Evolutionary conservation across 64 coral and sea anemone genomes (phyloP).

Genomic region (Montipora cactus): DNA sequence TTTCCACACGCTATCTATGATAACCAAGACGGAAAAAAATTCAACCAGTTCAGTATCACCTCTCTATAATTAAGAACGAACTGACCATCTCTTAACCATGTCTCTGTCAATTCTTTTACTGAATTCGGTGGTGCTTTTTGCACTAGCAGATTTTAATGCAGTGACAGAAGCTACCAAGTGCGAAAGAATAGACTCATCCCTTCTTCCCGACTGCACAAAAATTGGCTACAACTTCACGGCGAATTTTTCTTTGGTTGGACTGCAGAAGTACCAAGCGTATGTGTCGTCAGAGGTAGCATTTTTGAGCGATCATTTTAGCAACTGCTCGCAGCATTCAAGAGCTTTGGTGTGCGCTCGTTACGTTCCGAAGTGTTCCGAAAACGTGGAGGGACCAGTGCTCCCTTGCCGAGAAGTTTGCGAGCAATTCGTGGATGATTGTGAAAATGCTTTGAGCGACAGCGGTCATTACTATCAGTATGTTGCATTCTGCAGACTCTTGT

Average conservation of each 20-base stretch:
- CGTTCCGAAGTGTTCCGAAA: constrained; percentile 52
- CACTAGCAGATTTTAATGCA: background rate
- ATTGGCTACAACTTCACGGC: constrained; percentile 48
- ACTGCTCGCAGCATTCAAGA: constrained; percentile 20
- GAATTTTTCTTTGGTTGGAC: constrained; percentile 14
- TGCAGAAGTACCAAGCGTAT: constrained; percentile 7
- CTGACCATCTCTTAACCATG: background rate
- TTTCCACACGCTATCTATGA: background rate
- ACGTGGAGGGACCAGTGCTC: constrained; percentile 4
- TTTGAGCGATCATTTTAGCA: constrained; percentile 26
- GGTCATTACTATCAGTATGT: constrained; percentile 15
- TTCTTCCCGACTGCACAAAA: constrained; percentile 28
- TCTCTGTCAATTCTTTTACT: background rate
- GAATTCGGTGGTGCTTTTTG: background rate
- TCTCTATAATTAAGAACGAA: background rate
- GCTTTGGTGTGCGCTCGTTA: constrained; percentile 31
- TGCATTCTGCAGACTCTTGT: constrained; percentile 16
- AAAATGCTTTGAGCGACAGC: background rate
- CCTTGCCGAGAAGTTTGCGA: constrained; percentile 56
- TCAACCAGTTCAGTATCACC: constrained; percentile 4
- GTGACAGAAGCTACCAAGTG: background rate
- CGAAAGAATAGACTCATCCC: constrained; percentile 2
- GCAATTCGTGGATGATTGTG: constrained; percentile 48
- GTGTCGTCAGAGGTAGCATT: constrained; percentile 5
- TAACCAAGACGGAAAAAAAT: background rate